Evolutionary conservation across 2,113 vertebrate species (phyloP).

Genomic region (Ammodytes dubius): DNA sequence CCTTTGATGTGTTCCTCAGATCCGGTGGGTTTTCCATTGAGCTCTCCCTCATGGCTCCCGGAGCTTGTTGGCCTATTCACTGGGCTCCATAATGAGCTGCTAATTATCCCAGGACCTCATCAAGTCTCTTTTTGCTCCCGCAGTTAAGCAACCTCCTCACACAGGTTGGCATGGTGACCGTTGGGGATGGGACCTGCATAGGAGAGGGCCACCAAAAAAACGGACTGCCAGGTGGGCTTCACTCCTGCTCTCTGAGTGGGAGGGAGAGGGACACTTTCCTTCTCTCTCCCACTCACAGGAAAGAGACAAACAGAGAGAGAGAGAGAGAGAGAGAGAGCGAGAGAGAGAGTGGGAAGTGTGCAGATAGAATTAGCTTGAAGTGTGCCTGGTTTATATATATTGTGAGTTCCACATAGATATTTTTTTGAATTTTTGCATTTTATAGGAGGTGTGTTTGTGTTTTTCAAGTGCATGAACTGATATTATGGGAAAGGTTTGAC

Average conservation of each 20-base stretch:
- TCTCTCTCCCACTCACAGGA: background rate
- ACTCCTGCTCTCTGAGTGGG: slow-evolving; percentile 22
- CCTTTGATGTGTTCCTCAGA: slow-evolving; percentile 68
- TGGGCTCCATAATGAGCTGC: slow-evolving; percentile 74
- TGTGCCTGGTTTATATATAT: background rate
- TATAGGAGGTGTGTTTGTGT: slow-evolving; percentile 11
- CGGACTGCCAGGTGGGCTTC: slow-evolving; percentile 29
- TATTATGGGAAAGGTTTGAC: slow-evolving; percentile 76
- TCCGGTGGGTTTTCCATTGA: slow-evolving; percentile 60
- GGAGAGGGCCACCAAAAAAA: slow-evolving; percentile 67
- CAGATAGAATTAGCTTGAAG: slow-evolving; percentile 14
- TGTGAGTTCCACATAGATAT: background rate
- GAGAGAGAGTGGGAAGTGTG: slow-evolving; percentile 17
- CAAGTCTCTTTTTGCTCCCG: slow-evolving; percentile 60
- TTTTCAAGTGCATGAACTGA: slow-evolving; percentile 9
- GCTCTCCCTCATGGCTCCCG: slow-evolving; percentile 54
- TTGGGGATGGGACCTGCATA: slow-evolving; percentile 48
- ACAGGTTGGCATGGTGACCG: slow-evolving; percentile 83
- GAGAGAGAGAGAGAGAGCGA: slow-evolving; percentile 42
- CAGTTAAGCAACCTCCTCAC: slow-evolving; percentile 63
- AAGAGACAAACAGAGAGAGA: slow-evolving; percentile 22
- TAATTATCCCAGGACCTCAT: slow-evolving; percentile 82
- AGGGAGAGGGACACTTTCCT: slow-evolving; percentile 28
- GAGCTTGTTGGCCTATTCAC: slow-evolving; percentile 64
- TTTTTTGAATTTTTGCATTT: background rate